phyloP scores from a whole-genome alignment of 2,888 invertebrate species.

The Apodemia mormo region DNA sequence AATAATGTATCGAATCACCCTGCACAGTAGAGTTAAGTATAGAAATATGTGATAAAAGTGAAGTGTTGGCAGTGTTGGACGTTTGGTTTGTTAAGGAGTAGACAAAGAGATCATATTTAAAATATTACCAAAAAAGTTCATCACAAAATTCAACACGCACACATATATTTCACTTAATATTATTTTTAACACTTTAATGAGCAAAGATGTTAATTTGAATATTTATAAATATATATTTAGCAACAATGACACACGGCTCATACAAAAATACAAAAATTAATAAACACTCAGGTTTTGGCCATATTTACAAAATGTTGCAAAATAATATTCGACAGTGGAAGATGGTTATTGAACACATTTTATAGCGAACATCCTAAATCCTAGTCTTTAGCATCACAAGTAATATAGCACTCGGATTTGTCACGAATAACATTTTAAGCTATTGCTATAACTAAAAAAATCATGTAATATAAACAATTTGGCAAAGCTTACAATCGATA shows the following conservation, averaged over 20 bases:
- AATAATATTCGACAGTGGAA: not conserved
- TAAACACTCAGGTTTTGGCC: conserved; percentile 30
- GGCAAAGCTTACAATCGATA: not conserved
- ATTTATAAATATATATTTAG: conserved; percentile 54
- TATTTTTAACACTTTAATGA: conserved; percentile 38
- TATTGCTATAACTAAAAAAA: not conserved
- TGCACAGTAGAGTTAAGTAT: not conserved
- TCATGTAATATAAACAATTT: not conserved
- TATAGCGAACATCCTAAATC: not conserved
- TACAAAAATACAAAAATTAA: conserved; percentile 45
- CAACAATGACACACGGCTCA: conserved; percentile 69
- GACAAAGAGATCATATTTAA: conserved; percentile 33
- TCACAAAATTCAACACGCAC: conserved; percentile 25
- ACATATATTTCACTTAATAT: conserved; percentile 29
- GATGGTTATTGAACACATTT: conserved; percentile 1
- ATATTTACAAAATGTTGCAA: conserved; percentile 29
- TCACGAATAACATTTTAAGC: not conserved
- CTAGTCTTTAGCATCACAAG: not conserved
- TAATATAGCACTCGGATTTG: not conserved
- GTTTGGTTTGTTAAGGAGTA: conserved; percentile 12
- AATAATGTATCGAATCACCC: not conserved
- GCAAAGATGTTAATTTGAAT: conserved; percentile 40
- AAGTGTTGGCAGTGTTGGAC: conserved; percentile 23
- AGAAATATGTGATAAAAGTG: conserved; percentile 19
- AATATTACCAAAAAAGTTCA: conserved; percentile 30